A percentile compares a stretch with the other conserved stretches of the same genome.
phyloP scores from a whole-genome alignment of 2,797 vertebrate species.

The Peromyscus eremicus region DNA sequence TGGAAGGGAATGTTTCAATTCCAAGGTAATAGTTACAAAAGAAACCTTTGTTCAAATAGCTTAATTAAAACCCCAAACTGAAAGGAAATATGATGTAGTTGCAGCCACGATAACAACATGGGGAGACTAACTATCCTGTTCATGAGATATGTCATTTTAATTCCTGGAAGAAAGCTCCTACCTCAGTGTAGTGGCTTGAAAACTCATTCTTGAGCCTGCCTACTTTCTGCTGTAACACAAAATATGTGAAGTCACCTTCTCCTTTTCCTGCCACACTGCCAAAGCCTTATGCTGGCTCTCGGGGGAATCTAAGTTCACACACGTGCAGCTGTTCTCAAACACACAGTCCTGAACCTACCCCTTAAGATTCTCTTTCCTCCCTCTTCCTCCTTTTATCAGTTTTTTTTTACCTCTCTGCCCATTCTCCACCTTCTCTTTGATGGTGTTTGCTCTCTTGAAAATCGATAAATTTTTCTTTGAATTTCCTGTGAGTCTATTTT shows the following conservation, averaged over 20 bases:
- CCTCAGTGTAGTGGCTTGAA: neutral
- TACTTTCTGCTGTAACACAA: neutral
- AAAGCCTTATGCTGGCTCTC: too few species aligned
- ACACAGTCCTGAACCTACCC: neutral
- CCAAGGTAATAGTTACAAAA: neutral
- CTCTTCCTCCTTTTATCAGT: too few species aligned
- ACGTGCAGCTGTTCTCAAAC: neutral
- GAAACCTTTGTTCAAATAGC: neutral
- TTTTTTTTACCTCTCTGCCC: neutral
- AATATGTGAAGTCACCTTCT: neutral
- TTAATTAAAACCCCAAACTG: neutral
- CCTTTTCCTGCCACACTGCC: neutral
- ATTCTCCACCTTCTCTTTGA: neutral
- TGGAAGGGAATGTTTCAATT: neutral
- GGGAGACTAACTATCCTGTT: neutral
- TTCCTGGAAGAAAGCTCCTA: neutral
- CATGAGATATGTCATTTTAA: neutral
- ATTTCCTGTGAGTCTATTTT: neutral
- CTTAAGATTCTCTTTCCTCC: neutral
- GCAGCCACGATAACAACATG: neutral
- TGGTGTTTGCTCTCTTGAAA: neutral
- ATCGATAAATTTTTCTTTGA: neutral
- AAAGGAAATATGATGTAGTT: neutral
- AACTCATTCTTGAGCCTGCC: too few species aligned
- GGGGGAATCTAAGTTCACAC: too few species aligned